Evolutionary conservation across 2,888 invertebrate genomes (phyloP).

Genomic region (Clistopyga incitator): DNA sequence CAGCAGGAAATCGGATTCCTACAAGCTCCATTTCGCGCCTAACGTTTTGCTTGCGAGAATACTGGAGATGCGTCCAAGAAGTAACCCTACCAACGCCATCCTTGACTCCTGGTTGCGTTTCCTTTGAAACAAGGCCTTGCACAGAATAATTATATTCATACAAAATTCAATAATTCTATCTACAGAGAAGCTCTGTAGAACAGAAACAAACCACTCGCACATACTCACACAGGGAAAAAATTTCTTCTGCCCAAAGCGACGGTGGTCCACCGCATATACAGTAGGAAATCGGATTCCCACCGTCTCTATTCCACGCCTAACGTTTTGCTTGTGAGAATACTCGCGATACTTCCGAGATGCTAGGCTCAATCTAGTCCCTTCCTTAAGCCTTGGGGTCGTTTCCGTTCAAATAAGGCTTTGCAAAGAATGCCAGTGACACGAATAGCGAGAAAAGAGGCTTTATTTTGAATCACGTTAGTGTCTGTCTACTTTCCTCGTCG

Average conservation of each 20-base stretch:
- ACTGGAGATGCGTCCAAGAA: constrained; percentile 5
- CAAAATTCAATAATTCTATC: too few relatives aligned
- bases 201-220: too few relatives aligned
- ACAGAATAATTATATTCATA: too few relatives aligned
- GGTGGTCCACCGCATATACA: constrained; percentile 11
- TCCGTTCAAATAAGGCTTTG: not conserved
- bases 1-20: constrained; percentile 49
- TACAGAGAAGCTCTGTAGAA: too few relatives aligned
- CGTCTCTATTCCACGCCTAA: constrained; percentile 32
- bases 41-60: constrained; percentile 28
- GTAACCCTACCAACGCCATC: too few relatives aligned
- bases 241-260: too few relatives aligned
- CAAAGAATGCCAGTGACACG: not conserved
- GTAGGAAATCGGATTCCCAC: constrained; percentile 47
- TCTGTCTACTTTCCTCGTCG: not conserved
- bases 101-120: too few relatives aligned
- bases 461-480: constrained; percentile 1
- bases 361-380: constrained; percentile 4
- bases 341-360: not conserved
- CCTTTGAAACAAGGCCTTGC: too few relatives aligned
- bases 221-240: too few relatives aligned
- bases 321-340: constrained; percentile 20
- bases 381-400: not conserved
- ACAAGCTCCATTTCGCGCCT: constrained; percentile 29
- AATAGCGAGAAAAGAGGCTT: constrained; percentile 6